Conservation (phyloP, 2,888 invertebrate genomes). For the Galerucella pusilla region DNA sequence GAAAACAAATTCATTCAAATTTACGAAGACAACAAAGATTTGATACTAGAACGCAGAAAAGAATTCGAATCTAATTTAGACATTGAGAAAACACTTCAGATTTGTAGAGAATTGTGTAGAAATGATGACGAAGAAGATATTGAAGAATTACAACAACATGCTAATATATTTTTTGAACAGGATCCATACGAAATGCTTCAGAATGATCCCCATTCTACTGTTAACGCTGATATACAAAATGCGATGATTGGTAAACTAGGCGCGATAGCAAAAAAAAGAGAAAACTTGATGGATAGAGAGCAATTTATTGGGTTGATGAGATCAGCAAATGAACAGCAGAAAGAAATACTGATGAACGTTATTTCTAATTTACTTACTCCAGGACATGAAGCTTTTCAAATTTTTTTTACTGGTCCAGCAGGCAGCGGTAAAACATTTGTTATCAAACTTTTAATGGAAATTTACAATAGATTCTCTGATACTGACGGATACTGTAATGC, state of each 20-base stretch:
- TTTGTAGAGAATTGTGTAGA: no score
- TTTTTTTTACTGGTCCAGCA: background rate
- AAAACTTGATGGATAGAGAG: background rate
- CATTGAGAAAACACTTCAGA: no score
- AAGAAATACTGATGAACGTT: background rate
- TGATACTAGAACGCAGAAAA: no score
- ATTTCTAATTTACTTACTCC: background rate
- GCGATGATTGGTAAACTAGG: background rate
- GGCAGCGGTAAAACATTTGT: constrained; percentile 7
- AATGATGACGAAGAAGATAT: no score
- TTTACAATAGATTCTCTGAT: constrained; percentile 59
- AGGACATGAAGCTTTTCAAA: background rate
- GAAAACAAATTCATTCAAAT: no score
- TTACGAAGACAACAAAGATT: no score
- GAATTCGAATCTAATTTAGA: no score
- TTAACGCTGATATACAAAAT: background rate
- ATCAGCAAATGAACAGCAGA: background rate
- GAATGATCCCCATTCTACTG: background rate
- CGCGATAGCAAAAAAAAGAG: constrained; percentile 5
- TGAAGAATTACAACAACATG: no score
- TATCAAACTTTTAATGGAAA: constrained; percentile 60
- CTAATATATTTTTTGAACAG: no score
- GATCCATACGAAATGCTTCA: no score
- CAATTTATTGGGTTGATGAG: background rate
- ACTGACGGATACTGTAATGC: constrained; percentile 55